phyloP scores from a whole-genome alignment of 2,797 vertebrate genomes.

The Novumbra hubbsi region DNA sequence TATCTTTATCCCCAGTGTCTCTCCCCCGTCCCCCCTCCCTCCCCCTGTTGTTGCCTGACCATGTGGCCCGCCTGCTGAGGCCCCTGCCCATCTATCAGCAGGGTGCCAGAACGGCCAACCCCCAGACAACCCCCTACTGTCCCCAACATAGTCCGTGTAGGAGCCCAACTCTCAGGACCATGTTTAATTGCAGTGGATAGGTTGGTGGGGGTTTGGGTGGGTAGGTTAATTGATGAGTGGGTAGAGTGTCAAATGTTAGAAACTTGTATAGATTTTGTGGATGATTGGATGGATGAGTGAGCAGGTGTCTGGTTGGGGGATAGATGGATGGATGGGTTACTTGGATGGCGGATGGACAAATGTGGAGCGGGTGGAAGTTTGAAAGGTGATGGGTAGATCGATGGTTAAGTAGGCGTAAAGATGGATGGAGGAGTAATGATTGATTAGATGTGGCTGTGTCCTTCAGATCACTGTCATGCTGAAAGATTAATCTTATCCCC shows the following conservation, averaged over 20 bases:
- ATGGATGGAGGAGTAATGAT: neutral
- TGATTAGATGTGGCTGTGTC: no score
- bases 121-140: neutral
- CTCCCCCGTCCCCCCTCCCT: neutral
- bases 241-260: no score
- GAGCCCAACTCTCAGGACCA: neutral
- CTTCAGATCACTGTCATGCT: no score
- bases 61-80: constrained; percentile 33
- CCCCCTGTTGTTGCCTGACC: constrained; percentile 16
- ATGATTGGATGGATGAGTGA: neutral
- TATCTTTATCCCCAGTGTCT: constrained; percentile 6
- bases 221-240: neutral
- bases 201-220: neutral
- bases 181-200: no score
- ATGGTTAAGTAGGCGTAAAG: neutral
- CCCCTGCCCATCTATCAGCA: constrained; percentile 22
- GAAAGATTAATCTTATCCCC: no score
- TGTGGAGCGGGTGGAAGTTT: neutral
- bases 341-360: neutral
- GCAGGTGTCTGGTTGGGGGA: neutral
- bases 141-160: neutral
- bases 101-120: neutral
- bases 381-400: neutral
- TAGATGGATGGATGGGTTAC: neutral
- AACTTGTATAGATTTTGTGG: neutral